phyloP scores from a whole-genome alignment of 2,888 invertebrate species.

The Lottia gigantea region DNA sequence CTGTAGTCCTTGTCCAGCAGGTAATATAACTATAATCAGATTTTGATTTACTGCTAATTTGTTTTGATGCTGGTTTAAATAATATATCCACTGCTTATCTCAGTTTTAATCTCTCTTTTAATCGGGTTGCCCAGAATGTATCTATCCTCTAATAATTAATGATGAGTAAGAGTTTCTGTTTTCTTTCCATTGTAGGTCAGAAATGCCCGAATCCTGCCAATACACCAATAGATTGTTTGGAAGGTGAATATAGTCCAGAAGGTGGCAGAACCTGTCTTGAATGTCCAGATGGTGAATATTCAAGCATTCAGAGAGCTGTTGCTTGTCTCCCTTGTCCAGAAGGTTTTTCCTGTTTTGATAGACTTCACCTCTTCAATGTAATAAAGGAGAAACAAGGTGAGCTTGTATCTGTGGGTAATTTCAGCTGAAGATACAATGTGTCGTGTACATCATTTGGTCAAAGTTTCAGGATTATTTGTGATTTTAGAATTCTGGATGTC shows the following conservation, averaged over 20 bases:
- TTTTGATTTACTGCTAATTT: too few relatives aligned
- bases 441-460: too few relatives aligned
- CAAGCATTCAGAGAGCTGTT: conserved; percentile 27
- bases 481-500: too few relatives aligned
- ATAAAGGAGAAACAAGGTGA: conserved; percentile 47
- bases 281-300: conserved; percentile 46
- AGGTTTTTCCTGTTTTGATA: conserved; percentile 45
- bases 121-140: too few relatives aligned
- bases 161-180: too few relatives aligned
- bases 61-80: too few relatives aligned
- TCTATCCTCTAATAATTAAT: too few relatives aligned
- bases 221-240: conserved; percentile 30
- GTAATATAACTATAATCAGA: neutral
- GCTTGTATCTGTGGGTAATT: too few relatives aligned
- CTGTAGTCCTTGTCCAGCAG: neutral
- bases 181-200: conserved; percentile 17
- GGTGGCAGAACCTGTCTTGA: conserved; percentile 31
- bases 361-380: conserved; percentile 41
- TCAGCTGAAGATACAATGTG: too few relatives aligned
- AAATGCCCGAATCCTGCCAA: conserved; percentile 25
- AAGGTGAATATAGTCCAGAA: conserved; percentile 45
- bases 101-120: too few relatives aligned
- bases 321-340: conserved; percentile 50
- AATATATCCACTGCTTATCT: too few relatives aligned
- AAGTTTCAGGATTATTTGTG: too few relatives aligned